phyloP scores from a whole-genome alignment of 2,888 invertebrate genomes.

The Octodonta nipae region DNA sequence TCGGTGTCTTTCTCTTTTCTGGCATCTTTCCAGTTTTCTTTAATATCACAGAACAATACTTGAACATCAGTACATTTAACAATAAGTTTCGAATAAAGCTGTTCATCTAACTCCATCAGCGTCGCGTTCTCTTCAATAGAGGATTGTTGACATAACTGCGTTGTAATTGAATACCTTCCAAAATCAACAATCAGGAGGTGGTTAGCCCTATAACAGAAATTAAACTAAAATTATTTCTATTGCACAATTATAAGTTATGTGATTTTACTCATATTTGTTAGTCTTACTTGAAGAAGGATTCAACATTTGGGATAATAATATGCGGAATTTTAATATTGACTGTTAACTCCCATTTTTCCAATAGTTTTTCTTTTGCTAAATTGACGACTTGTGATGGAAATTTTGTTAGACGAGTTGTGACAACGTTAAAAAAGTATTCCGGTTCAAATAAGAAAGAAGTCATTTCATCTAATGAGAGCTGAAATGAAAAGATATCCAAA shows the following conservation, averaged over 20 bases:
- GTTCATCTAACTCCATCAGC: slow-evolving; percentile 69
- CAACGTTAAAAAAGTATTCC: no score
- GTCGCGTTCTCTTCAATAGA: slow-evolving; percentile 60
- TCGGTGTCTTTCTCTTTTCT: slow-evolving; percentile 59
- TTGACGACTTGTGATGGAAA: no score
- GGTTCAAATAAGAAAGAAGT: no score
- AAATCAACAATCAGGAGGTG: slow-evolving; percentile 59
- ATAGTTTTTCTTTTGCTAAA: slow-evolving; percentile 24
- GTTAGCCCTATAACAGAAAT: slow-evolving; percentile 42
- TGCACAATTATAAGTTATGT: not conserved
- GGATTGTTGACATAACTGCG: slow-evolving; percentile 58
- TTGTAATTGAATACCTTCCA: slow-evolving; percentile 53
- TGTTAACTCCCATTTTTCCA: slow-evolving; percentile 40
- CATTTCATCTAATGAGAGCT: slow-evolving; percentile 23
- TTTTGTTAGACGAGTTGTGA: no score
- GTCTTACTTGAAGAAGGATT: slow-evolving; percentile 51
- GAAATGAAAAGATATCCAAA: no score
- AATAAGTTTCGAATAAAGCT: slow-evolving; percentile 62
- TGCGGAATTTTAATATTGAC: slow-evolving; percentile 65
- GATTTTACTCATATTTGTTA: not conserved
- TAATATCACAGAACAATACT: slow-evolving; percentile 45
- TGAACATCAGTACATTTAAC: slow-evolving; percentile 57
- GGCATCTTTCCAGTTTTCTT: slow-evolving; percentile 62
- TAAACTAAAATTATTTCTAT: not conserved
- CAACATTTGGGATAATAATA: slow-evolving; percentile 61